Conservation (phyloP, 2,888 invertebrate genomes). For the Sinelater perroti region DNA sequence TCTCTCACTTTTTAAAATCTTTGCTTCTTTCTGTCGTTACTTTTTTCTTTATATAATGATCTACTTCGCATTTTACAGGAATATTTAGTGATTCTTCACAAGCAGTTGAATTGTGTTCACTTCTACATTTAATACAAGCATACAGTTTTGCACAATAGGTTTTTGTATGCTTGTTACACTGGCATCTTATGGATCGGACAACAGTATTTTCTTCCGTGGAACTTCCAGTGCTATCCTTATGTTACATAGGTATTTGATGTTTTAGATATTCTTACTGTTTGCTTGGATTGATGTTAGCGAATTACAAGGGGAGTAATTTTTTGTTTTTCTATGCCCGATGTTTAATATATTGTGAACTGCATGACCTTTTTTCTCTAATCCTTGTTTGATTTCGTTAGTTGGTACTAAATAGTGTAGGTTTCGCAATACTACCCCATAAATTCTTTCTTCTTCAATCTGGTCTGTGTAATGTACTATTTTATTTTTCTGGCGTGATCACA, state of each 20-base stretch:
- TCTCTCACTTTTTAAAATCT: too few species aligned
- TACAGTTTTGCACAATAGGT: not conserved
- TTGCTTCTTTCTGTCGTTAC: too few species aligned
- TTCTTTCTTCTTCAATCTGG: not conserved
- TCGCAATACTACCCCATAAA: not conserved
- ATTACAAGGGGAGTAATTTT: not conserved
- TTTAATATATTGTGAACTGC: not conserved
- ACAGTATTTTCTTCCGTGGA: not conserved
- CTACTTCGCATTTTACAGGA: not conserved
- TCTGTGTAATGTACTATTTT: not conserved
- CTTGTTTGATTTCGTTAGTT: not conserved
- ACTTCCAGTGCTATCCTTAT: not conserved
- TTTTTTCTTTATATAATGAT: too few species aligned
- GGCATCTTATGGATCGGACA: not conserved
- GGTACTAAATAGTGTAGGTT: not conserved
- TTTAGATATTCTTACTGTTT: not conserved
- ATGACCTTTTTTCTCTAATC: too few species aligned
- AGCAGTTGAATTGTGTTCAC: not conserved
- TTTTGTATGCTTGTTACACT: not conserved
- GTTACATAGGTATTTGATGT: not conserved
- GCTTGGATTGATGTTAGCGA: not conserved
- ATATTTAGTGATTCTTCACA: not conserved
- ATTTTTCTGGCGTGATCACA: not conserved
- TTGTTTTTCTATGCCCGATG: not conserved
- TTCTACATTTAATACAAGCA: not conserved